Conservation (phyloP, 2,888 invertebrate species). For the Idaea straminata region DNA sequence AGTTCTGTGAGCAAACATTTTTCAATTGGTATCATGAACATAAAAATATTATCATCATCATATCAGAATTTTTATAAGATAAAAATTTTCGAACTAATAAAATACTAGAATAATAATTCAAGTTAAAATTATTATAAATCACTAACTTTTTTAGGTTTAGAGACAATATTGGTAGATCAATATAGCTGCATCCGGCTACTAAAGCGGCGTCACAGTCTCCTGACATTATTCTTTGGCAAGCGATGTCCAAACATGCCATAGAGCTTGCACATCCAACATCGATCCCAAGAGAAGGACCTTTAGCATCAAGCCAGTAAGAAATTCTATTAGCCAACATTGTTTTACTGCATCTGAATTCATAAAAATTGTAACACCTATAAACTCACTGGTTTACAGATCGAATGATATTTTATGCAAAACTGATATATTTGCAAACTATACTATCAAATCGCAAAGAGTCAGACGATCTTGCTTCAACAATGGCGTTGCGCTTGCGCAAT, state of each 20-base stretch:
- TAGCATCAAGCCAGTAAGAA: conserved; percentile 58
- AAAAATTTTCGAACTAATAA: no score
- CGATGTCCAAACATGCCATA: conserved; percentile 48
- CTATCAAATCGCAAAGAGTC: no score
- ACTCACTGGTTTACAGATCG: no score
- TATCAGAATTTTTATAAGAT: no score
- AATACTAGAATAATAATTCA: no score
- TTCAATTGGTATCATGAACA: no score
- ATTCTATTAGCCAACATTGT: conserved; percentile 59
- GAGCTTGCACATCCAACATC: conserved; percentile 52
- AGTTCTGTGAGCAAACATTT: neutral
- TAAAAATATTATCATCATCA: no score
- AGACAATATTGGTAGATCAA: conserved; percentile 66
- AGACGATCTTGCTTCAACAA: no score
- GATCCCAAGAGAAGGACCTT: conserved; percentile 52
- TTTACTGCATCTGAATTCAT: conserved; percentile 42
- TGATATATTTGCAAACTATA: no score
- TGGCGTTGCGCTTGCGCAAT: no score
- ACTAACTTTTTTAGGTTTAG: conserved; percentile 45
- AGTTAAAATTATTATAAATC: neutral
- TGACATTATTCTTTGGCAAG: conserved; percentile 43
- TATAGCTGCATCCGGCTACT: conserved; percentile 79
- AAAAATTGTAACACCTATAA: no score
- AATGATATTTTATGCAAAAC: no score
- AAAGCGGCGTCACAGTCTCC: conserved; percentile 30